Evolutionary conservation across 2,797 vertebrate species (phyloP), one percentile per base, ranked within the genome.

Genomic region (Halcyon chelicuti): DNA sequence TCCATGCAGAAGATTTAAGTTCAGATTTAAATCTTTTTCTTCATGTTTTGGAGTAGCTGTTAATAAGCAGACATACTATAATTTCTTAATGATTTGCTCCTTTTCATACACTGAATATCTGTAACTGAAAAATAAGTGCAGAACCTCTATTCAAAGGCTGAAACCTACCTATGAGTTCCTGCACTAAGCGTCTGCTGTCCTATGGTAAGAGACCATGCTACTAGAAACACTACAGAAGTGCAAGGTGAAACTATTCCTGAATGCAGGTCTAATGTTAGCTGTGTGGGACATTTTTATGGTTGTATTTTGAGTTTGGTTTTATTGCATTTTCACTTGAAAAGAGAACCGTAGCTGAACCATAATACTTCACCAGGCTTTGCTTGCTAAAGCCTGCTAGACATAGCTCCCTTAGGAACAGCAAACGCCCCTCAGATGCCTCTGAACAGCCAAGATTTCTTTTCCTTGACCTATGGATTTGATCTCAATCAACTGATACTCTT

Each of bases 381-480:
- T 89, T 82, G 66, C 73, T 71, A 12, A 44, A 77, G 44, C 58
- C 42, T 68, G 42, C 44, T 77, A 90, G 72, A 72, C 19, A 31
- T 33, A 61, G 29, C 13, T 94, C 85, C 40, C 44, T 75, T 0
- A 9, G 79, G 95, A 93, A 9, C 40, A 77, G 44, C 58, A 63
- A 16, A 63, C 60, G 91, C 71, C 74, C 55, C 15, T 79, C 49
- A 76, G 85, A 79, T 85, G 52, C 84, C 37, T 79, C 47, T 89
- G 39, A 80, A 60, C 47, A 91, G 52, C 31, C 47, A 58, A 89
- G 52, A 28, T 85, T 93, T 87, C 60, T 94, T 85, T 92, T 85
- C 72, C 61, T 82, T 94, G 81, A 87, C 84, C 86, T 92, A n/a
- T 66, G 60, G 83, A 84, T 94, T 93, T 95, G 88, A 86, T 93